phyloP scores from a whole-genome alignment of 2,797 vertebrate species.

The Salmo trutta region DNA sequence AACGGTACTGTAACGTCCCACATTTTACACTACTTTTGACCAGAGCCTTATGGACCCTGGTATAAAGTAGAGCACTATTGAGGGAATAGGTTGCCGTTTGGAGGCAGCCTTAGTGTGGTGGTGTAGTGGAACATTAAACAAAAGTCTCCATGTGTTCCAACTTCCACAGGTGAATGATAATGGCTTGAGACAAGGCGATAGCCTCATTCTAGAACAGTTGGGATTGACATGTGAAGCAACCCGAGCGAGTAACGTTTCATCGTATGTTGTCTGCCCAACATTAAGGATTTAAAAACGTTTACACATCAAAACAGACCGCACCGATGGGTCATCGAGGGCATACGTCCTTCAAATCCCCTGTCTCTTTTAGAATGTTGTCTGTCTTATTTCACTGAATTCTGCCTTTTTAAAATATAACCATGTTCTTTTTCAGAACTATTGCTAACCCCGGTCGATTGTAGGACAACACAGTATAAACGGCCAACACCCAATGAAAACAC shows the following conservation, averaged over 20 bases:
- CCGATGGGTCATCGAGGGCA: too few relatives aligned
- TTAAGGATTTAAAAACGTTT: too few relatives aligned
- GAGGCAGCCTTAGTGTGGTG: not conserved
- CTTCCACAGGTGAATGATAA: constrained; percentile 51
- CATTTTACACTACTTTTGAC: too few relatives aligned
- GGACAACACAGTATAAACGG: constrained; percentile 14
- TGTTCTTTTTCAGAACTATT: constrained; percentile 56
- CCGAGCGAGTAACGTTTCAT: constrained; percentile 51
- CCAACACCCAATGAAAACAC: constrained; percentile 16
- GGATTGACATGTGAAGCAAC: constrained; percentile 62
- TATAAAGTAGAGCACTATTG: too few relatives aligned
- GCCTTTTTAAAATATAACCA: not conserved
- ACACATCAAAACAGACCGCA: too few relatives aligned
- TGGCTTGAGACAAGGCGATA: constrained; percentile 36
- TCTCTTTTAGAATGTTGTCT: too few relatives aligned
- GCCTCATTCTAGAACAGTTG: constrained; percentile 64
- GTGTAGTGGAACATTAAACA: not conserved
- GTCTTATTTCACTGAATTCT: not conserved
- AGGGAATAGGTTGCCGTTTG: too few relatives aligned
- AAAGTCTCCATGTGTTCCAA: not conserved
- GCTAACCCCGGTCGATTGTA: constrained; percentile 50
- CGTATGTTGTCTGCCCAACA: not conserved
- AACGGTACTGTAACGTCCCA: too few relatives aligned
- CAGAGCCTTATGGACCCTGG: too few relatives aligned
- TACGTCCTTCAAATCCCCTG: too few relatives aligned